These are phyloP conservation scores for Beroe forskalii DNA, from an alignment of 37 sponge, comb jelly and placozoan genomes.

Conservation along the genomic window DNA sequence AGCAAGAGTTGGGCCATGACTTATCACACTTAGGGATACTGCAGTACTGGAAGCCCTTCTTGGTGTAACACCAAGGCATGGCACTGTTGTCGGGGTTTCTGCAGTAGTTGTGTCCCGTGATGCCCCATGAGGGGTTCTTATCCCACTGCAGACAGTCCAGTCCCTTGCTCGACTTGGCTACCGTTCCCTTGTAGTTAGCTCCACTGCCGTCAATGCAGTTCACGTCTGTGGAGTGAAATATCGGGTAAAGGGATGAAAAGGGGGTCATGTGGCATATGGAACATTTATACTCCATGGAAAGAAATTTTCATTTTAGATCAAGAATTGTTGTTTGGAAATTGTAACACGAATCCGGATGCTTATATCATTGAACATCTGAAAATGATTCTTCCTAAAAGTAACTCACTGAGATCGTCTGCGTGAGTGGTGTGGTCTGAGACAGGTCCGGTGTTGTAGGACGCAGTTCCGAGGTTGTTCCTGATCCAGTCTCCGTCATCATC, in stretches of 20 bases:
- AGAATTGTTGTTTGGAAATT: no score
- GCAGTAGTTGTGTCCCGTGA: slow-evolving; percentile 64
- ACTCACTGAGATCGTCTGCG: slow-evolving; percentile 60
- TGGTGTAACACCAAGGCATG: slow-evolving; percentile 32
- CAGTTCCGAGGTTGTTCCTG: slow-evolving; percentile 51
- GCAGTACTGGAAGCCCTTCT: slow-evolving; percentile 36
- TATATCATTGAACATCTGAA: no score
- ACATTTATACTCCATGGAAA: no score
- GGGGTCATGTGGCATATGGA: background rate
- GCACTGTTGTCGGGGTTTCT: slow-evolving; percentile 20
- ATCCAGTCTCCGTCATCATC: slow-evolving; percentile 63
- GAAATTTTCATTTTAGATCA: no score
- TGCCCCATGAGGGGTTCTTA: slow-evolving; percentile 19
- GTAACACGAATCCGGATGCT: no score
- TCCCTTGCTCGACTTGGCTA: background rate
- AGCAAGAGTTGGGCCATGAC: background rate
- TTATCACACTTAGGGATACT: slow-evolving; percentile 17
- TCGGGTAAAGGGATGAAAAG: no score
- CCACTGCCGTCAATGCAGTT: slow-evolving; percentile 47
- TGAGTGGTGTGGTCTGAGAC: slow-evolving; percentile 65
- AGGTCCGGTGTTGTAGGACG: slow-evolving; percentile 66
- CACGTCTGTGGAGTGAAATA: no score
- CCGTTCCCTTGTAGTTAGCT: slow-evolving; percentile 20
- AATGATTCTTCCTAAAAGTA: no score
- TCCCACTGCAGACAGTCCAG: slow-evolving; percentile 23